A percentile compares a stretch with the other conserved stretches of the same genome.
Conservation (phyloP, 2,888 invertebrate species). For the Coleophora flavipennella region DNA sequence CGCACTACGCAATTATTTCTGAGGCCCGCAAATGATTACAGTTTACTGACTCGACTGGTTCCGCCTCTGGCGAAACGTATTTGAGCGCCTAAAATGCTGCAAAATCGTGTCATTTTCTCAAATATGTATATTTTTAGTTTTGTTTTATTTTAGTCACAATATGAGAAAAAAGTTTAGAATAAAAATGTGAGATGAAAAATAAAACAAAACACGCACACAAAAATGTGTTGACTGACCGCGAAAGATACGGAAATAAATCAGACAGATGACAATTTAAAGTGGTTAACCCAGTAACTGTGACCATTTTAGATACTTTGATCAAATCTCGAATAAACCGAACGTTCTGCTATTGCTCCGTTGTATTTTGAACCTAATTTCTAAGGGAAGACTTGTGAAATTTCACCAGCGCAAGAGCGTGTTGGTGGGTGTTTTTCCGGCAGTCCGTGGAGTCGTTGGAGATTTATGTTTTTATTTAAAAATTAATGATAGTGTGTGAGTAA, state of each 20-base stretch:
- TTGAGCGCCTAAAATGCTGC: constrained; percentile 27
- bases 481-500: constrained; percentile 63
- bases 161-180: constrained; percentile 10
- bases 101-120: constrained; percentile 14
- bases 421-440: constrained; percentile 67
- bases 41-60: constrained; percentile 59
- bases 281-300: constrained; percentile 74
- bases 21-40: constrained; percentile 65
- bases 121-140: not conserved
- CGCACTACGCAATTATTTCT: constrained; percentile 67
- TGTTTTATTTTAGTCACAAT: not conserved
- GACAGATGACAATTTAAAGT: constrained; percentile 74
- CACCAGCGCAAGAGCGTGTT: constrained; percentile 20
- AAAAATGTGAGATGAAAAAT: constrained; percentile 20
- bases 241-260: constrained; percentile 72
- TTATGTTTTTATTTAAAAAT: constrained; percentile 71
- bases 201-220: constrained; percentile 44
- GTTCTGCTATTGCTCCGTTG: constrained; percentile 15
- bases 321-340: constrained; percentile 64
- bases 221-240: constrained; percentile 65
- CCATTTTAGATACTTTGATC: constrained; percentile 74
- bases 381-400: constrained; percentile 38
- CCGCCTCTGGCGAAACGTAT: constrained; percentile 44
- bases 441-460: constrained; percentile 58
- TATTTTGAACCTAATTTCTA: constrained; percentile 26